Evolutionary conservation across 2,888 invertebrate species (phyloP), one percentile per base, ranked within the genome.

Genomic region (Galeopsomyia nigrocyanea): DNA sequence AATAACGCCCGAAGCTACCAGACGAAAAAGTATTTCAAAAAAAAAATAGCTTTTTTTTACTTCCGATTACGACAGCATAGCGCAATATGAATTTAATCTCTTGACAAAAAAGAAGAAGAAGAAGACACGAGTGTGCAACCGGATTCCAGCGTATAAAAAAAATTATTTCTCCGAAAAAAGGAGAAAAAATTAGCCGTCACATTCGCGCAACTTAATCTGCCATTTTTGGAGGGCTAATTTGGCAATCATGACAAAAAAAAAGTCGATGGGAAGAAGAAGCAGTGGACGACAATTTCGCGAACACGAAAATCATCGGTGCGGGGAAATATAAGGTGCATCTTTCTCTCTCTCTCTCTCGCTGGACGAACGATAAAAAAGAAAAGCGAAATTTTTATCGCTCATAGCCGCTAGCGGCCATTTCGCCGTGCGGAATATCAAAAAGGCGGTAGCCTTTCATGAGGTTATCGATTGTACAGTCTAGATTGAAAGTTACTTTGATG

Each of bases 71-170:
- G 58, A 21, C 31, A 13, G 26, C 56, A 19, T n/a, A 39, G 21
- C 6, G 22, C 21, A 64, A 70, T 71, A 57, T 67, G 26, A 63
- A 67, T 71, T 71, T 67, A 67, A 67, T 71, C 19, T 58, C 56
- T 10, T 16, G 39, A 61, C 55, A 26, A 47, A 50, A 66, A 61
- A 55, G 56, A 7, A n/a, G 16, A 53, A 19, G 1, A 39, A 39
- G 7, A 39, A 39, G 7, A 39, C 69, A 22, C 10, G 7, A 19
- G 0, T 14, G 17, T 6, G n/a, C 17, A 13, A 51, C 17, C 26
- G 19, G 56, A 63, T 58, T 17, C 47, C 14, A 3, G 3, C 13
- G 55, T 39, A 39, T 39, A 39, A 68, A 58, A 66, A 50, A 67
- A 49, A 63, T 71, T 65, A 47, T n/a, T 39, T 17, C n/a, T n/a